A percentile compares a stretch with the other conserved stretches of the same genome.
phyloP scores from a whole-genome alignment of 2,888 invertebrate species.

The Neelides folsomi region DNA sequence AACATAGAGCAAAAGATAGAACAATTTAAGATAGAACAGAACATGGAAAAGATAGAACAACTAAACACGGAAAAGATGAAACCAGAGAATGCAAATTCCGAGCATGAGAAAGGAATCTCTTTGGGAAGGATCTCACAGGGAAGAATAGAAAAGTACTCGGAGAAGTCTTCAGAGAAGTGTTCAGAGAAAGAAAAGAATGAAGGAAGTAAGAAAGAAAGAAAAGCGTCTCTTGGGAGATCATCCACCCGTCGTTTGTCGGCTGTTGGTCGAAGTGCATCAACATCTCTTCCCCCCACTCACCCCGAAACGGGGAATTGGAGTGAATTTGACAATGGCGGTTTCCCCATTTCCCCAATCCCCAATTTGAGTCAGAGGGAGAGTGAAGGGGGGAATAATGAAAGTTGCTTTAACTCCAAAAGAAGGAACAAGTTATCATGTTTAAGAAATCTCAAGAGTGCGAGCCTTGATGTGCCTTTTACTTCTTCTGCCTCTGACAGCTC shows the following conservation, averaged over 20 bases:
- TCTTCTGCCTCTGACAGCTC: slow-evolving; percentile 13
- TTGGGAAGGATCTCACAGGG: background rate
- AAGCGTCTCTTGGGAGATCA: too few species aligned
- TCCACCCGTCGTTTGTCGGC: too few species aligned
- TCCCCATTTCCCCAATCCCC: background rate
- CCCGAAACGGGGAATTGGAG: background rate
- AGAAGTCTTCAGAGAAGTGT: too few species aligned
- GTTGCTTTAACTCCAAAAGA: background rate
- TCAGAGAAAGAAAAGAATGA: background rate
- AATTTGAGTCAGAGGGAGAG: background rate
- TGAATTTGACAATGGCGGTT: background rate
- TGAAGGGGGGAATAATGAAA: too few species aligned
- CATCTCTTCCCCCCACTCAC: background rate
- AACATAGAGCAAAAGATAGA: too few species aligned
- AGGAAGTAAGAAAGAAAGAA: background rate
- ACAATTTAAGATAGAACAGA: too few species aligned
- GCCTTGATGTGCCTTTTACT: slow-evolving; percentile 24
- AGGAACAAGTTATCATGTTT: slow-evolving; percentile 2
- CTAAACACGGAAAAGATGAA: too few species aligned
- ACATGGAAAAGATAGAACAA: too few species aligned
- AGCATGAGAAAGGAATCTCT: too few species aligned
- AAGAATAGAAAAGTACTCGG: too few species aligned
- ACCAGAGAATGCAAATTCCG: too few species aligned
- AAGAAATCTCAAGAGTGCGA: slow-evolving; percentile 22
- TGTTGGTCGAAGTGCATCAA: background rate